These are phyloP conservation scores for Girardia tigrina DNA, from an alignment of 2,888 invertebrate genomes.

Conservation along the genomic window DNA sequence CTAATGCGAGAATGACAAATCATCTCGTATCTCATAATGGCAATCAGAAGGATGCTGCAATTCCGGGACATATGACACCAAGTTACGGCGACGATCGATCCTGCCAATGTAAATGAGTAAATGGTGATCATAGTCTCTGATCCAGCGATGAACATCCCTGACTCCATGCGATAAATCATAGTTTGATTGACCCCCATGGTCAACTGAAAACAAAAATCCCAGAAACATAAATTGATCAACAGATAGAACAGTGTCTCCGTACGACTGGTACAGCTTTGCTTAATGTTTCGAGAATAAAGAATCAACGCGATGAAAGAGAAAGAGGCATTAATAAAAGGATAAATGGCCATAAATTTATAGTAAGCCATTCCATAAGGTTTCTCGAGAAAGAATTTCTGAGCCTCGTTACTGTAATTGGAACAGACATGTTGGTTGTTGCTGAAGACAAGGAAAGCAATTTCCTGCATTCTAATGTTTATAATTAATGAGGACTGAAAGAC, in stretches of 20 bases:
- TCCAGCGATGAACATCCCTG: neutral
- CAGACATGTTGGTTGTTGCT: neutral
- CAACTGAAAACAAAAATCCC: constrained; percentile 25
- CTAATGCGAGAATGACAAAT: neutral
- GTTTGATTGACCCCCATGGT: constrained; percentile 12
- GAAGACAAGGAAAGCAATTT: neutral
- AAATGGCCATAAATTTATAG: neutral
- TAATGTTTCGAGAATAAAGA: neutral
- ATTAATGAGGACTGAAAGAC: too few species aligned
- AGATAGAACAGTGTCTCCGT: neutral
- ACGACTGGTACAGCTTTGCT: neutral
- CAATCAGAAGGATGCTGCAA: constrained; percentile 24
- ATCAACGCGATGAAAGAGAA: neutral
- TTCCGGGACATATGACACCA: constrained; percentile 27
- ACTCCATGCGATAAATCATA: neutral
- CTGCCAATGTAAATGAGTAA: neutral
- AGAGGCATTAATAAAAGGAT: neutral
- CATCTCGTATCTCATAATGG: constrained; percentile 30
- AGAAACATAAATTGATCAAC: constrained; percentile 2
- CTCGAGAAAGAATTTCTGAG: neutral
- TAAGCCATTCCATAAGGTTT: neutral
- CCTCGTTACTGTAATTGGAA: neutral
- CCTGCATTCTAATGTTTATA: too few species aligned
- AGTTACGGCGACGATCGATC: neutral
- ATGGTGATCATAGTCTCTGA: neutral